Conservation (phyloP, 2,888 invertebrate species). For the Kryphioiulus occultus region DNA sequence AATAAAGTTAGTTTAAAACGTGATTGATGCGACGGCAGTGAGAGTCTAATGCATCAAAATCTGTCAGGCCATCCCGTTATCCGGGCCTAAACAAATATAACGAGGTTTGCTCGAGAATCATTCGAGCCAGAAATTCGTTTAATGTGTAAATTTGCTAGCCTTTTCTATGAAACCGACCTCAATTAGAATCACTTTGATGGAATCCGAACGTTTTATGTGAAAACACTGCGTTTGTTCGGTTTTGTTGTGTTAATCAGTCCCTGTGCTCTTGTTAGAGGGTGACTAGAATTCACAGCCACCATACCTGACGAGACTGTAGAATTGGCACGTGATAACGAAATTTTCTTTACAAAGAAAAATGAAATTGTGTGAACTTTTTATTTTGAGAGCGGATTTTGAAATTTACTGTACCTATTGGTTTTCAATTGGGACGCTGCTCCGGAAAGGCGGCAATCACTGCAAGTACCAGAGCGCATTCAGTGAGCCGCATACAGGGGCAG, state of each 20-base stretch:
- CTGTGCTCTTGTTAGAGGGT: too few relatives aligned
- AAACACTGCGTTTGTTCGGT: background rate
- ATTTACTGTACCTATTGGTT: too few relatives aligned
- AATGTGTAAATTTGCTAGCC: slow-evolving; percentile 33
- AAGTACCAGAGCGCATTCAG: background rate
- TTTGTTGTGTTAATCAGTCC: background rate
- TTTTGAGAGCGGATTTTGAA: too few relatives aligned
- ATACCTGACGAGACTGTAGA: too few relatives aligned
- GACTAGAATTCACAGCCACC: too few relatives aligned
- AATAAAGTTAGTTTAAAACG: slow-evolving; percentile 28
- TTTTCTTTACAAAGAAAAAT: too few relatives aligned
- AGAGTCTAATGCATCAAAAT: slow-evolving; percentile 32
- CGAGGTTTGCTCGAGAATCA: background rate
- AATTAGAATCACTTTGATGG: slow-evolving; percentile 22
- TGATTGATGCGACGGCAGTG: slow-evolving; percentile 2
- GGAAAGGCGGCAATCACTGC: background rate
- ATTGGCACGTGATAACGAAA: too few relatives aligned
- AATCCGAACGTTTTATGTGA: background rate
- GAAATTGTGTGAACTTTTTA: too few relatives aligned
- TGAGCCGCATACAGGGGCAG: background rate
- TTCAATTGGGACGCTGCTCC: background rate
- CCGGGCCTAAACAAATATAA: background rate
- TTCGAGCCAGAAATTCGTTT: slow-evolving; percentile 37
- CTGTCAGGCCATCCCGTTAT: background rate
- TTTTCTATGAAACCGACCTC: background rate